phyloP scores from a whole-genome alignment of 2,797 vertebrate genomes.

The Neomorphus geoffroyi region DNA sequence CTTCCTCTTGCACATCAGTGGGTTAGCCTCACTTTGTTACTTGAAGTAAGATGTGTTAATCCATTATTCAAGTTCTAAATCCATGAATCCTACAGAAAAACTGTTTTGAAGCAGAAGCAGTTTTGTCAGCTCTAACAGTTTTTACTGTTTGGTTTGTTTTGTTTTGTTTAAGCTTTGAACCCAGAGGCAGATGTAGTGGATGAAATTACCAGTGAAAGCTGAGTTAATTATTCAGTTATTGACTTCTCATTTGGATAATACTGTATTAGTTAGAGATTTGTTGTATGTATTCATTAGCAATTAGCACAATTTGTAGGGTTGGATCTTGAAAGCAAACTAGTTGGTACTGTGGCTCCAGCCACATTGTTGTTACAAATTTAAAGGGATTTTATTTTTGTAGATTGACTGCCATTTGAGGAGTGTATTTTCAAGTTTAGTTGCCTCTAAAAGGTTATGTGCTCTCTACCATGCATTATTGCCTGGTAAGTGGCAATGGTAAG shows the following conservation, averaged over 20 bases:
- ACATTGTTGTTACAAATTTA: neutral
- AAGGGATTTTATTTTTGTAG: neutral
- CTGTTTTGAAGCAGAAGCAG: neutral
- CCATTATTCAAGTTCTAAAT: neutral
- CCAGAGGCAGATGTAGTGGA: neutral
- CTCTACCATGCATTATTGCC: neutral
- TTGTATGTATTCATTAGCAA: neutral
- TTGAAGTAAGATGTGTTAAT: neutral
- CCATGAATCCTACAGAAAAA: neutral
- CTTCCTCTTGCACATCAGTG: neutral
- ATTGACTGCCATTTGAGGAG: neutral
- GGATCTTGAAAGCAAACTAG: neutral
- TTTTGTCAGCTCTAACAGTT: neutral
- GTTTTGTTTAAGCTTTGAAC: neutral
- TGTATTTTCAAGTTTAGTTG: neutral
- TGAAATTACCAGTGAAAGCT: neutral
- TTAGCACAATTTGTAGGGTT: neutral
- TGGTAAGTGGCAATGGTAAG: neutral
- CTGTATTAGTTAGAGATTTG: neutral
- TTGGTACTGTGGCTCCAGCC: neutral
- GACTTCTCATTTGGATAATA: neutral
- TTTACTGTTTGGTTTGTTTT: neutral
- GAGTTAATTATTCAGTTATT: neutral
- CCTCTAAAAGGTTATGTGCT: neutral
- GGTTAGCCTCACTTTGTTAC: neutral